Base-by-base conservation (phyloP, 2,888 invertebrate species). In the Ectemnius cavifrons region DNA sequence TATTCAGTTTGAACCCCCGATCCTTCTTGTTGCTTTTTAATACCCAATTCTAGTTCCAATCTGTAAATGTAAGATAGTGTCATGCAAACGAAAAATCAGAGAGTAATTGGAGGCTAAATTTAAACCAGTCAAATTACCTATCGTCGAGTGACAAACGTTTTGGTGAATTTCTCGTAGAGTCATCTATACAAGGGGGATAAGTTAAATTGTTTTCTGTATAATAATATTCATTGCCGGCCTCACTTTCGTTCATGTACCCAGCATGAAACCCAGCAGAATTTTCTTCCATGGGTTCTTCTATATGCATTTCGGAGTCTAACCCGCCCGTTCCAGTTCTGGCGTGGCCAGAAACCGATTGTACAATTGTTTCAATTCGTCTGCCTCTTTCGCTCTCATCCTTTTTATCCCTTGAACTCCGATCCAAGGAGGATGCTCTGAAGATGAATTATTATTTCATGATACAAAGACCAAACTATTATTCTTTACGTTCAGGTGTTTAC, bases 141-240 rank as follows among this genome's bases (percentile, higher is more conserved):
- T 94, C 93, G 75, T 94, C 94, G 8, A 94, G 89, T 0, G 94
- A 93, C 14, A 93, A 88, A 67, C 94, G 90, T 86, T 93, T 93
- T 0, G 94, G 94, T 0, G 93, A 93, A 56, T 83, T 85, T 8
- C 87, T 78, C 2, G 85, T 63, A 4, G 86, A 78, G 63, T 89
- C 89, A 18, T 91, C 90, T 13, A 90, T 86, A 4, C 90, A 87
- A 49, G 88, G 89, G 16, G 91, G 91, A 79, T 91, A 91, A 6
- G 91, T 91, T 13, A 91, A 79, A 79, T 91, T 91, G 63, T 87
- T 89, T 46, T 88, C 86, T 0, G 88, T 82, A 71, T 89, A 90
- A 78, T 90, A 91, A 70, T 90, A 91, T 23, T 89, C 89, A 27
- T 80, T 85, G 23, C 76, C 83, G 20, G 74, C 63, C 62, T 86